Evolutionary conservation across 2,888 invertebrate species (phyloP).

Genomic region (Hypomecis punctinalis): DNA sequence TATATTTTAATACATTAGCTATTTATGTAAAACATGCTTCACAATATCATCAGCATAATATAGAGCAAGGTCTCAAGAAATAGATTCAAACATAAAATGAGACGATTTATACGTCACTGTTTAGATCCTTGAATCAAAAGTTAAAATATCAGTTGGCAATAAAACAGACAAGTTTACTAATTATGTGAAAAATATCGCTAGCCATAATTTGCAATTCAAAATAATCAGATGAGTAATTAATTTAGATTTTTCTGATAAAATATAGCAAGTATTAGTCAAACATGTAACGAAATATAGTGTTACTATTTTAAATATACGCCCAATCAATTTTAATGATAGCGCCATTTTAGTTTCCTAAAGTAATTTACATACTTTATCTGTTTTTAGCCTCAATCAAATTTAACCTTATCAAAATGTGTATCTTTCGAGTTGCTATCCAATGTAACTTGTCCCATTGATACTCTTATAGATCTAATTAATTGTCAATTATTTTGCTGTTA

Average conservation of each 20-base stretch:
- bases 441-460: background rate
- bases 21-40: slow-evolving; percentile 8
- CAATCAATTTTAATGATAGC: slow-evolving; percentile 9
- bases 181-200: slow-evolving; percentile 17
- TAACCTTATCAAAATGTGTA: background rate
- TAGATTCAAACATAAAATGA: slow-evolving; percentile 10
- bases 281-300: background rate
- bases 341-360: slow-evolving; percentile 16
- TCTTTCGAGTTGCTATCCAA: background rate
- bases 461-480: no score
- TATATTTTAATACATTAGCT: slow-evolving; percentile 24
- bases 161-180: slow-evolving; percentile 22
- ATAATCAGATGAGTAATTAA: slow-evolving; percentile 1
- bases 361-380: slow-evolving; percentile 8
- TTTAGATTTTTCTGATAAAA: slow-evolving; percentile 17
- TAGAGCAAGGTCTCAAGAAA: slow-evolving; percentile 19
- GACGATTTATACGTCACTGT: slow-evolving; percentile 19
- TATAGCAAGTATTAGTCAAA: background rate
- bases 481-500: no score
- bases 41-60: slow-evolving; percentile 17
- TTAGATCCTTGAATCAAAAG: slow-evolving; percentile 9
- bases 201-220: slow-evolving; percentile 29
- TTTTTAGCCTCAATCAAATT: background rate
- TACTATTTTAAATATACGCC: background rate
- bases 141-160: slow-evolving; percentile 6